Evolutionary conservation across 2,888 invertebrate genomes (phyloP).

Genomic region (Ophonus ardosiacus): DNA sequence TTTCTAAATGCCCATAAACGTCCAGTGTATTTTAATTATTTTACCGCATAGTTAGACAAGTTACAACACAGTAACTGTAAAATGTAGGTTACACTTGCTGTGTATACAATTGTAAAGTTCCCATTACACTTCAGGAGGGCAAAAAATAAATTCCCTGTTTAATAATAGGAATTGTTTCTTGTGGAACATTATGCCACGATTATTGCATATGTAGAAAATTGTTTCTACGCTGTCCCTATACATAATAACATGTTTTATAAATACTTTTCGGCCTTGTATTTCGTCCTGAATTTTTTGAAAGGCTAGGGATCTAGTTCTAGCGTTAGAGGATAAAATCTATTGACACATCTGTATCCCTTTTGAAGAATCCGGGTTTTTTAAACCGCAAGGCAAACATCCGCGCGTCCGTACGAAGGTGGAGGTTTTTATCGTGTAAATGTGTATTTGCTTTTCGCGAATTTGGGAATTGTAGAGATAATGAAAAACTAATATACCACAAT

Average conservation of each 20-base stretch:
- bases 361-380: background rate
- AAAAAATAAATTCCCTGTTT: too few relatives aligned
- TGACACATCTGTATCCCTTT: background rate
- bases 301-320: background rate
- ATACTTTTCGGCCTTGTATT: background rate
- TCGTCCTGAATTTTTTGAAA: background rate
- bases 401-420: background rate
- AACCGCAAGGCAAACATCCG: conserved; percentile 5
- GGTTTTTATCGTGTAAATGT: conserved; percentile 30
- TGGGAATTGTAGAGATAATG: conserved; percentile 16
- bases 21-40: too few relatives aligned
- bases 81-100: too few relatives aligned
- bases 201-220: too few relatives aligned
- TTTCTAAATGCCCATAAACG: too few relatives aligned
- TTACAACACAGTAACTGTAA: too few relatives aligned
- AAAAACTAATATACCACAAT: conserved; percentile 29
- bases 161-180: too few relatives aligned
- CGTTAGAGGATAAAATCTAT: background rate
- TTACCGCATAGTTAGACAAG: too few relatives aligned
- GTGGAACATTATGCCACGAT: too few relatives aligned
- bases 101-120: too few relatives aligned
- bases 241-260: background rate
- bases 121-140: too few relatives aligned
- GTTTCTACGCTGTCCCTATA: too few relatives aligned
- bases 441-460: conserved; percentile 24